Base-by-base conservation (phyloP, 2,888 invertebrate genomes). In the Junonia oenone region DNA sequence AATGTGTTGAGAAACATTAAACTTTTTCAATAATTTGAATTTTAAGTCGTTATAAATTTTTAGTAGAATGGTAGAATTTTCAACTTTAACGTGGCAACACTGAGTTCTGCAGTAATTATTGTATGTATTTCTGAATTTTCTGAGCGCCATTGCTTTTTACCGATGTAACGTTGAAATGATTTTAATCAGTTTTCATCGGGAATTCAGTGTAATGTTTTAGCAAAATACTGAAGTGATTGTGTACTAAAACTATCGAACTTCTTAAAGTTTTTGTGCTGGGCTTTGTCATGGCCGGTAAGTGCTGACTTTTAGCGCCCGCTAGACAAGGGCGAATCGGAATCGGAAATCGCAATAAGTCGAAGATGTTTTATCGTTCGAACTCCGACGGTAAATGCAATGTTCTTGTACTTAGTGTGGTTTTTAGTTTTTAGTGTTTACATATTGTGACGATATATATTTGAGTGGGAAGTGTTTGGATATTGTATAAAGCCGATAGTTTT, bases 251-350 rank as follows among this genome's bases (percentile, higher is more conserved):
- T 89, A 81, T 89, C 66, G 78, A 86, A 89, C 85, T 89, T 84
- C 81, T 79, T 83, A 83, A 81, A 88, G 86, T 88, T 87, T 80
- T 87, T 84, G 89, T 89, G 90, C 90, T 89, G 89, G 90, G 88
- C 84, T 92, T 92, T 94, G 94, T 93, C 93, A 94, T 94, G 94
- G 94, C 94, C 94, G 94, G 94, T 94, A 94, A 94, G 94, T 93
- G 90, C 89, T 87, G 90, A 90, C 89, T 90, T 90, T 90, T 89
- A 83, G 86, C 85, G 85, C 86, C 86, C 86, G 83, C 78, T 86
- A 86, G 80, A 88, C 88, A 91, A 90, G 90, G 90, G 89, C 89
- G 90, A 90, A 89, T 87, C 79, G 89, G 89, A 86, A 81, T 89
- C 83, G 81, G 86, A 85, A 90, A 85, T 90, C 89, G 86, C 85